A percentile compares a stretch with the other conserved stretches of the same genome.
Evolutionary conservation across 2,797 vertebrate genomes (phyloP).

Genomic region (Halcyon chelicuti): DNA sequence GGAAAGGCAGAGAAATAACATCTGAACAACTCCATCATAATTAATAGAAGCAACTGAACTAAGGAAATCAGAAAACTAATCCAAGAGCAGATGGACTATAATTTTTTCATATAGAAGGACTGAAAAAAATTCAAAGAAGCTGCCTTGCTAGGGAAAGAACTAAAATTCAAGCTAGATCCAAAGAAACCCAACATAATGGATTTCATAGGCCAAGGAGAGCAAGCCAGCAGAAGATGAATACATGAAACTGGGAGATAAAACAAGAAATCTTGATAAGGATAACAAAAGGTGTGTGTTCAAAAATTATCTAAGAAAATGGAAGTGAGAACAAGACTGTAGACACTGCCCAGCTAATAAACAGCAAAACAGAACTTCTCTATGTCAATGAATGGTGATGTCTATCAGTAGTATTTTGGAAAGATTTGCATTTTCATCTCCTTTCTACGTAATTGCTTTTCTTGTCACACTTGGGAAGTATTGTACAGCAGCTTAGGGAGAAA

Average conservation of each 20-base stretch:
- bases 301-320: neutral
- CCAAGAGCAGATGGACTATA: neutral
- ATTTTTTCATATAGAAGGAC: neutral
- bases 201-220: neutral
- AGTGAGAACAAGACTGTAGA: neutral
- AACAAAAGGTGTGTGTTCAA: neutral
- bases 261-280: neutral
- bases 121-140: neutral
- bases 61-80: slow-evolving; percentile 9
- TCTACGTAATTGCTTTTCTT: neutral
- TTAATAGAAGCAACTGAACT: neutral
- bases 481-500: neutral
- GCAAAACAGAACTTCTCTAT: neutral
- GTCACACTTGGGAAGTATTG: neutral
- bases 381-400: neutral
- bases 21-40: neutral
- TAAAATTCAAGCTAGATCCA: neutral
- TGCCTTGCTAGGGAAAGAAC: neutral
- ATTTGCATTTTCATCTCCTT: neutral
- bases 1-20: neutral
- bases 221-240: neutral
- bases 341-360: neutral
- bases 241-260: neutral
- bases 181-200: neutral
- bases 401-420: neutral